These are phyloP conservation scores for Lepidochrysops patricia DNA, from an alignment of 2,888 invertebrate species.

Conservation along the genomic window DNA sequence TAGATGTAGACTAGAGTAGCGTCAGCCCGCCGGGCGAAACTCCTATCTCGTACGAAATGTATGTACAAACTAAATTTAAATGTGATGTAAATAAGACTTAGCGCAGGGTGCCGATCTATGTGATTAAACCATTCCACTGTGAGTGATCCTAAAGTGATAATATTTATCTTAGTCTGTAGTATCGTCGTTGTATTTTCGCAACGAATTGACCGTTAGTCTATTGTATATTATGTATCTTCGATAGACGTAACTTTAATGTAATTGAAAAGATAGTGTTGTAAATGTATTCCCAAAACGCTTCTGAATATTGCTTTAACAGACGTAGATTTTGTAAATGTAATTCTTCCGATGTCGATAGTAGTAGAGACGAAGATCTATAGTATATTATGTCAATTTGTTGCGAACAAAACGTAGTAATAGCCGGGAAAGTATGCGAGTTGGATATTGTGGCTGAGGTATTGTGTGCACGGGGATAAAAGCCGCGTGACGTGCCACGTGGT, in stretches of 20 bases:
- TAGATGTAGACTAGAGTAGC: not conserved
- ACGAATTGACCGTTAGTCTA: constrained; percentile 22
- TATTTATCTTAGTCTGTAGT: constrained; percentile 27
- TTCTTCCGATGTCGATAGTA: not conserved
- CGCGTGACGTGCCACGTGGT: not conserved
- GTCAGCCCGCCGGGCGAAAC: not conserved
- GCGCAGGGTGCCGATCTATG: constrained; percentile 40
- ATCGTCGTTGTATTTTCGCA: constrained; percentile 17
- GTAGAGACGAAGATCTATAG: not conserved
- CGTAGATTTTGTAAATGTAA: constrained; percentile 5
- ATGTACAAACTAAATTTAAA: constrained; percentile 35
- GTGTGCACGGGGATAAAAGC: not conserved
- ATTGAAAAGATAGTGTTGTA: not conserved
- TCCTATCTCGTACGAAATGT: constrained; percentile 10
- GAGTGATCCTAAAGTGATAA: constrained; percentile 53
- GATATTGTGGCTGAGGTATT: not conserved
- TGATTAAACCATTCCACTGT: constrained; percentile 52
- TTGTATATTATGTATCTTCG: not conserved
- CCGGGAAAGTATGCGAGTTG: not conserved
- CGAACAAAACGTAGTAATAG: constrained; percentile 13
- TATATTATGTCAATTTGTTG: constrained; percentile 21
- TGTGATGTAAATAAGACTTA: constrained; percentile 32
- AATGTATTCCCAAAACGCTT: not conserved
- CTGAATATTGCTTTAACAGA: not conserved
- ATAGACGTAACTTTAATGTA: not conserved